These are phyloP conservation scores for Scrobipalpa costella DNA, from an alignment of 2,888 invertebrate species.

Conservation along the genomic window DNA sequence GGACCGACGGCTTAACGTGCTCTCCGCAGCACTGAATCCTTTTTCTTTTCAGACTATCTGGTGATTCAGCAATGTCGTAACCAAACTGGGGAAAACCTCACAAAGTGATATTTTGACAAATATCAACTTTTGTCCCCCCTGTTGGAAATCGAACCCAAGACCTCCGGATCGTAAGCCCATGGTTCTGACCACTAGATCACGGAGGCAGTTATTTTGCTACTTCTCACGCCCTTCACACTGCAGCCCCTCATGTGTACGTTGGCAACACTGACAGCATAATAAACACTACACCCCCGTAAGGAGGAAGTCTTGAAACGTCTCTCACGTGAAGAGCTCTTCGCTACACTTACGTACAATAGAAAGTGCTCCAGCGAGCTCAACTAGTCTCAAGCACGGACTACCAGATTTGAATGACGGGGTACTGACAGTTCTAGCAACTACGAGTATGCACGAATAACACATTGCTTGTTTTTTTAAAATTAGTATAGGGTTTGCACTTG, in stretches of 20 bases:
- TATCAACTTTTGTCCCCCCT: too few species aligned
- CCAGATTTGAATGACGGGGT: not conserved
- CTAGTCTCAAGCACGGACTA: not conserved
- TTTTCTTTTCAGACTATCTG: too few species aligned
- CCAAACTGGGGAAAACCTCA: too few species aligned
- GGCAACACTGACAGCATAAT: slow-evolving; percentile 4
- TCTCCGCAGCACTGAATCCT: too few species aligned
- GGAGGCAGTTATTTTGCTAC: not conserved
- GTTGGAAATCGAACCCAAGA: too few species aligned
- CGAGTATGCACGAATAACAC: too few species aligned
- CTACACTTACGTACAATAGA: not conserved
- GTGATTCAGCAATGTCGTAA: too few species aligned
- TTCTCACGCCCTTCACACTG: not conserved
- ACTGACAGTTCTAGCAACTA: not conserved
- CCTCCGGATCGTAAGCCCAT: too few species aligned
- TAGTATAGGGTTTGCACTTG: not conserved
- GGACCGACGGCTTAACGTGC: too few species aligned
- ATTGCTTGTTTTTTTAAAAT: too few species aligned
- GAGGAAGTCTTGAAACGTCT: not conserved
- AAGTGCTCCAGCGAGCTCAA: not conserved
- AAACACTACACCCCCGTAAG: not conserved
- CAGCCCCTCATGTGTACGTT: not conserved
- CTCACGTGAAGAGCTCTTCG: slow-evolving; percentile 1
- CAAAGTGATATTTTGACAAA: too few species aligned
- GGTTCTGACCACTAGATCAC: too few species aligned